Conservation (phyloP, 1,140 invertebrate genomes). For the Ylistrum balloti region DNA sequence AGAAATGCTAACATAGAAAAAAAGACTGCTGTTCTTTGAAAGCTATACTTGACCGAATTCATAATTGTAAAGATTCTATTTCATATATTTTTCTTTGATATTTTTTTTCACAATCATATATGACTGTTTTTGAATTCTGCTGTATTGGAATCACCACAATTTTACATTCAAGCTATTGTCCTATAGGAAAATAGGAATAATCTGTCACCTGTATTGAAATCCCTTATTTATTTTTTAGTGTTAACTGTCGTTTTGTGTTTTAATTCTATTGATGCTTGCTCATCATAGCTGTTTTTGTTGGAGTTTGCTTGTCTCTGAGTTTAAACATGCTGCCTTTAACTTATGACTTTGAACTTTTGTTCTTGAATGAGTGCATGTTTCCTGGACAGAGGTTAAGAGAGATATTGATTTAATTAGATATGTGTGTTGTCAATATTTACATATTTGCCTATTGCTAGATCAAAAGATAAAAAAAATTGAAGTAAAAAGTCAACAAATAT, state of each 20-base stretch:
- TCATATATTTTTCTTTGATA: slow-evolving; percentile 7
- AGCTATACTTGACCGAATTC: not conserved
- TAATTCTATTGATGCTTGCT: not conserved
- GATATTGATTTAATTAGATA: slow-evolving; percentile 27
- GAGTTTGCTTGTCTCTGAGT: not conserved
- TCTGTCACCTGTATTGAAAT: not conserved
- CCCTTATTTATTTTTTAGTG: not conserved
- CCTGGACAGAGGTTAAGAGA: not conserved
- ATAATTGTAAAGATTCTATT: not conserved
- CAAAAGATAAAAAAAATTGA: not conserved
- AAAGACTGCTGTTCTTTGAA: slow-evolving; percentile 25
- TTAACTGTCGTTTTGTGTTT: not conserved
- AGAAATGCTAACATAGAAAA: not conserved
- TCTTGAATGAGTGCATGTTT: not conserved
- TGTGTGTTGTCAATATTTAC: not conserved
- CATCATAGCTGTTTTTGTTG: not conserved
- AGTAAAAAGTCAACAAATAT: not conserved
- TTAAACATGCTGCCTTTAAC: not conserved
- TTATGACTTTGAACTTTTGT: not conserved
- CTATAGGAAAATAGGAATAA: too few species aligned
- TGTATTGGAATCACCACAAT: not conserved
- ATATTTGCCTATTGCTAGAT: not conserved
- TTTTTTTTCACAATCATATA: slow-evolving; percentile 16
- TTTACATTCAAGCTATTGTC: not conserved
- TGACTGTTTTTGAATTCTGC: not conserved